Percentiles rank a stretch among this genome's conserved stretches.
Evolutionary conservation across 2,888 invertebrate genomes (phyloP).

Genomic region (Tupiocoris notatus): DNA sequence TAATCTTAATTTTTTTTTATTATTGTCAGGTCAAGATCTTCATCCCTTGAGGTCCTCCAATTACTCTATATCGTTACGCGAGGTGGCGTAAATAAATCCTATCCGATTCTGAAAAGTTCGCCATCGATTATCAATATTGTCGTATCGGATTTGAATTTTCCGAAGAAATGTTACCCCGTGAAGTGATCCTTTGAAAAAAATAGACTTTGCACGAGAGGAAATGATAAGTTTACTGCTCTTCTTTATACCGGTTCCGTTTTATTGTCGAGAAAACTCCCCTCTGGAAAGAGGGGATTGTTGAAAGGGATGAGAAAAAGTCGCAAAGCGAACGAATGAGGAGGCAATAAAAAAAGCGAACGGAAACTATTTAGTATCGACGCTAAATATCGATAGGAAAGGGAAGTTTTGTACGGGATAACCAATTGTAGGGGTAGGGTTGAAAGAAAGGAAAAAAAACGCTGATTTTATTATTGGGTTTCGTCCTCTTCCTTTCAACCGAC

Average conservation of each 20-base stretch:
- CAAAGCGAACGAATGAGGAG: background rate
- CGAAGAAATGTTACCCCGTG: too few relatives aligned
- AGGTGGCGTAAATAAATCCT: too few relatives aligned
- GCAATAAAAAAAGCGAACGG: background rate
- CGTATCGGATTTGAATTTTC: too few relatives aligned
- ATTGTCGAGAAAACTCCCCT: background rate
- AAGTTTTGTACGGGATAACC: slow-evolving; percentile 2
- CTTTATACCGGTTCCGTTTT: background rate
- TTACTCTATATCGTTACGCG: too few relatives aligned
- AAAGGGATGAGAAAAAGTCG: background rate
- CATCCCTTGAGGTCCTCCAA: too few relatives aligned
- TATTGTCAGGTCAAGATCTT: too few relatives aligned
- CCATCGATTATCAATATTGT: too few relatives aligned
- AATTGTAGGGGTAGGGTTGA: background rate
- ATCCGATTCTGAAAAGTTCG: too few relatives aligned
- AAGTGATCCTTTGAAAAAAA: too few relatives aligned
- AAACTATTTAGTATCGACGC: background rate
- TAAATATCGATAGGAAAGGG: background rate
- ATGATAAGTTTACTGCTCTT: background rate
- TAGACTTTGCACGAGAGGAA: too few relatives aligned
- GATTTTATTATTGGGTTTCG: background rate
- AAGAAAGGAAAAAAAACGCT: background rate
- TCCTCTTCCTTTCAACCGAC: background rate
- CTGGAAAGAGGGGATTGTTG: background rate
- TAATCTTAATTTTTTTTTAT: too few relatives aligned